Percentiles rank a stretch among this genome's conserved stretches.
Evolutionary conservation across 2,113 vertebrate species (phyloP).

Genomic region (Hypanus sabinus): DNA sequence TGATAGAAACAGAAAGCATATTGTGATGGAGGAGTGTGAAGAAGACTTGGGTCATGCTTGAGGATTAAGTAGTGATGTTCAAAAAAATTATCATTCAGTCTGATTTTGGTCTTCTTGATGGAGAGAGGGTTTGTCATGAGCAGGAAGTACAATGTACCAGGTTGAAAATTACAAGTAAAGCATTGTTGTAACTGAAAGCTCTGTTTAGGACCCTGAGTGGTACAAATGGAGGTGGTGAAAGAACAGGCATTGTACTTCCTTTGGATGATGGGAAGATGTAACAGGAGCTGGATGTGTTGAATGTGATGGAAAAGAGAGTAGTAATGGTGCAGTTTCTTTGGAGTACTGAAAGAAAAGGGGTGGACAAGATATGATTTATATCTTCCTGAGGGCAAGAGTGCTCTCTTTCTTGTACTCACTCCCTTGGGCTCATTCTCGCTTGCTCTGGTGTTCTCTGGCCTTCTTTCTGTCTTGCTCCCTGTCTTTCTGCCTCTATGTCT

Average conservation of each 20-base stretch:
- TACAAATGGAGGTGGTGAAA: background rate
- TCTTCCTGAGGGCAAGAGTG: too few species aligned
- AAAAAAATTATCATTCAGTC: background rate
- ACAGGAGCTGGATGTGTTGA: background rate
- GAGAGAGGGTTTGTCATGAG: background rate
- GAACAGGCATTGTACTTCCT: background rate
- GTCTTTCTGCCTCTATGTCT: background rate
- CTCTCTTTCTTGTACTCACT: too few species aligned
- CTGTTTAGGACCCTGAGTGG: background rate
- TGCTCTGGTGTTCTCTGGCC: background rate
- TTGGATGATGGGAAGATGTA: background rate
- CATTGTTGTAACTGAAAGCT: background rate
- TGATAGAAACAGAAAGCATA: background rate
- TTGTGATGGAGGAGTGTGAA: background rate
- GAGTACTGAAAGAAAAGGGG: too few species aligned
- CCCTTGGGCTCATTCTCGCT: too few species aligned
- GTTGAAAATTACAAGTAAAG: background rate
- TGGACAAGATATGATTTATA: too few species aligned
- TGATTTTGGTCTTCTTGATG: background rate
- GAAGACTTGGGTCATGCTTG: background rate
- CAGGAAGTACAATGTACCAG: background rate
- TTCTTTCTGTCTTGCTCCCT: background rate
- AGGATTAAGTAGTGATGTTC: background rate
- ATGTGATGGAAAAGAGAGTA: background rate
- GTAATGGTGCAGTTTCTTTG: too few species aligned